Conservation (phyloP, 1,140 invertebrate genomes). For the Temnothorax curvispinosus region DNA sequence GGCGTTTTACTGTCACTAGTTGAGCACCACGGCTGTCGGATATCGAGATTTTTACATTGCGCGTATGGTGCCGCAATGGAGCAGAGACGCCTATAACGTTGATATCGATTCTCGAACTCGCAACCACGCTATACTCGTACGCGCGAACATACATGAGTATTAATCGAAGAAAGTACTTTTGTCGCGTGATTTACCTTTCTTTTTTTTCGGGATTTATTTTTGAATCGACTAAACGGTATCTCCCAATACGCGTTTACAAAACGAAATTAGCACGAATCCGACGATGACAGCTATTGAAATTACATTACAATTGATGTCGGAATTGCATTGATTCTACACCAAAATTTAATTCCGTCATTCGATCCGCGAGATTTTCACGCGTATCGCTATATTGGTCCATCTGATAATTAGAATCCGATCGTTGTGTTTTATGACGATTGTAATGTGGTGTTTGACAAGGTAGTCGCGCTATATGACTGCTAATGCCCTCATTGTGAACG, state of each 20-base stretch:
- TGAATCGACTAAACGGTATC: not conserved
- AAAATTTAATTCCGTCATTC: slow-evolving; percentile 55
- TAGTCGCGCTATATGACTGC: slow-evolving; percentile 33
- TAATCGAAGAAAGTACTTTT: slow-evolving; percentile 61
- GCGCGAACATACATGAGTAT: slow-evolving; percentile 40
- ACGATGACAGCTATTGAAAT: slow-evolving; percentile 32
- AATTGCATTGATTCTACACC: slow-evolving; percentile 5
- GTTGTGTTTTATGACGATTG: slow-evolving; percentile 55
- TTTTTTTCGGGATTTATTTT: slow-evolving; percentile 9
- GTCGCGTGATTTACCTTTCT: not conserved
- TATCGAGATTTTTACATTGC: slow-evolving; percentile 67
- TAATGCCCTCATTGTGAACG: slow-evolving; percentile 33
- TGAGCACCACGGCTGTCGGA: slow-evolving; percentile 55
- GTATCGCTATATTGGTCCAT: slow-evolving; percentile 20
- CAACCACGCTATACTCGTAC: slow-evolving; percentile 9
- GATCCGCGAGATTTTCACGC: slow-evolving; percentile 7
- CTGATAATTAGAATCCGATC: slow-evolving; percentile 62
- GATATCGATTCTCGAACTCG: slow-evolving; percentile 68
- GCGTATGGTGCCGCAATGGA: slow-evolving; percentile 44
- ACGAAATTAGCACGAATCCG: not conserved
- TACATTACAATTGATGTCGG: slow-evolving; percentile 36
- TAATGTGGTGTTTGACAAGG: slow-evolving; percentile 41
- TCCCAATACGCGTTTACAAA: not conserved
- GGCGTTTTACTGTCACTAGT: slow-evolving; percentile 45
- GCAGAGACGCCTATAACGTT: slow-evolving; percentile 55